Evolutionary conservation across 2,797 vertebrate species (phyloP), one percentile per base, ranked within the genome.

Genomic region (Adrianichthys oophorus): DNA sequence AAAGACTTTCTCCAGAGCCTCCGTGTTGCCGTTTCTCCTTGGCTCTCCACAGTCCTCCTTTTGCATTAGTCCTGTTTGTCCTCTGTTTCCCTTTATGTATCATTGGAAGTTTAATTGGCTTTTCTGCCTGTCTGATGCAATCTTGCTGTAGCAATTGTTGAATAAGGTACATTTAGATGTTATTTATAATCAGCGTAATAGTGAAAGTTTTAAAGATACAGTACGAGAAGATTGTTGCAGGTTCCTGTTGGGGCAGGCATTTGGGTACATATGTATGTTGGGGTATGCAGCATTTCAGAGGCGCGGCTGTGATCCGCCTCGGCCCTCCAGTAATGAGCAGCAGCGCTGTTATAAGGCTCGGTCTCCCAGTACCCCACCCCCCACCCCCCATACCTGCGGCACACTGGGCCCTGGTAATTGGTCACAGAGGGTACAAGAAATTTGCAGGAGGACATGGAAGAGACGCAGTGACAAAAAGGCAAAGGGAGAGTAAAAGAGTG

Each of bases 341-440:
- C 48, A 56, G 37, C 54, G 61, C 53, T 41, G 78, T 79, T 79
- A 68, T 65, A 79, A 60, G 68, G 80, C 78, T 83, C 77, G 26
- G 78, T 79, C 82, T 84, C 78, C 63, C 68, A 41, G 73, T 72
- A 72, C 71, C 79, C 76, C 85, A 26, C 26, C 26, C 26, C 26
- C 7, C 26, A 6, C 78, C 82, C 65, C 59, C 70, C 59, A 49
- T 85, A 76, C 86, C 80, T 62, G 83, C 63, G 63, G 84, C 78
- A 85, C 73, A 71, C 80, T 68, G 77, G 82, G 84, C 79, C 75
- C 64, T 69, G 82, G 79, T 90, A 90, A 91, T 89, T 90, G 87
- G 87, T 89, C 89, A 91, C 90, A 89, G 87, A 91, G 83, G 85
- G 79, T 78, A 91, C 87, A 85, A 82, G 87, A 85, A 88, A 90